These are phyloP conservation scores for Polyodon spathula DNA, from an alignment of 2,113 vertebrate species.

Conservation along the genomic window DNA sequence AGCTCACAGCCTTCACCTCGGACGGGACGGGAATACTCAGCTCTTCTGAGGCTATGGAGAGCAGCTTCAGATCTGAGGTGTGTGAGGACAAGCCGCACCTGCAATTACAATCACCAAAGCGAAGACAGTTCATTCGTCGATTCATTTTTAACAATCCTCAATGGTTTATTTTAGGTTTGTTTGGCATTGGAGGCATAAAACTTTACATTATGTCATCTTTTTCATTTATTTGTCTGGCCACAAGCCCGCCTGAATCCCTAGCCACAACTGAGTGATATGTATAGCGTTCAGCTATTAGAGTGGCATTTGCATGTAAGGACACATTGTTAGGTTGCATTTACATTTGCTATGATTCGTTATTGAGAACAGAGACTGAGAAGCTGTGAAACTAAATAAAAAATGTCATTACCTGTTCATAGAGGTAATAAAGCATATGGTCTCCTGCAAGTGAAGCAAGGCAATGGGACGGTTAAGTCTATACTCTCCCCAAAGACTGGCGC, in stretches of 20 bases:
- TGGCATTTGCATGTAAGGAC: no score
- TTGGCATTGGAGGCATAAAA: not conserved
- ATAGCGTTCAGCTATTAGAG: not conserved
- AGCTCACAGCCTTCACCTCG: conserved; percentile 82
- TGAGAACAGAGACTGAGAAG: no score
- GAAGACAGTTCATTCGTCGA: not conserved
- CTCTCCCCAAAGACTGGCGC: not conserved
- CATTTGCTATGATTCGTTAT: no score
- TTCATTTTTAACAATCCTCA: not conserved
- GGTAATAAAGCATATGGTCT: not conserved
- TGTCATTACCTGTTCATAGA: not conserved
- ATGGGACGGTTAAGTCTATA: not conserved
- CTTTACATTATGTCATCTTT: no score
- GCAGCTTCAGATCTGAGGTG: conserved; percentile 54
- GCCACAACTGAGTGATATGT: not conserved
- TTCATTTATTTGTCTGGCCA: not conserved
- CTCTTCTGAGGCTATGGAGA: conserved; percentile 62
- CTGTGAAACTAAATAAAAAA: no score
- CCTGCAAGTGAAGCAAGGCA: not conserved
- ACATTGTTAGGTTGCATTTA: no score
- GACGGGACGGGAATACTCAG: conserved; percentile 71
- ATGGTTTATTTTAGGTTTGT: not conserved
- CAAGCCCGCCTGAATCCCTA: not conserved
- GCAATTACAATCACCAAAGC: conserved; percentile 20
- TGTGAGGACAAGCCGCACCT: conserved; percentile 79